Percentiles rank a stretch among this genome's conserved stretches.
These are phyloP conservation scores for Carollia perspicillata DNA, from an alignment of 2,113 vertebrate genomes.

Conservation along the genomic window DNA sequence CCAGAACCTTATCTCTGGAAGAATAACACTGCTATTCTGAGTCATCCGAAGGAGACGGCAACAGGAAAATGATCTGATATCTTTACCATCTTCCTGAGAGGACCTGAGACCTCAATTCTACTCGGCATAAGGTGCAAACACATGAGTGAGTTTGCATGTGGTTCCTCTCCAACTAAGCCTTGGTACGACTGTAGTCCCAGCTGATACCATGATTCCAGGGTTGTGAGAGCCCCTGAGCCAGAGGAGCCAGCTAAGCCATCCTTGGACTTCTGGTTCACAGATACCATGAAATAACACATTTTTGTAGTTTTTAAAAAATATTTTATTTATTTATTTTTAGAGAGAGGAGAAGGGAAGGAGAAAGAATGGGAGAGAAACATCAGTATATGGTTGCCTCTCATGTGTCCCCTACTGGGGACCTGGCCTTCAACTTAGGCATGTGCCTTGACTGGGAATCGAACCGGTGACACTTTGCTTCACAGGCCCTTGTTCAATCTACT, in stretches of 20 bases:
- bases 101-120: background rate
- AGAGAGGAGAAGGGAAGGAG: no score
- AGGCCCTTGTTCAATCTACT: no score
- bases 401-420: no score
- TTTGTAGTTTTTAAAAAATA: background rate
- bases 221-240: background rate
- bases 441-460: no score
- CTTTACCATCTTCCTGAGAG: background rate
- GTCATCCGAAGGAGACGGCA: background rate
- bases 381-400: no score
- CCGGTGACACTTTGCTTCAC: no score
- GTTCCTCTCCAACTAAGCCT: accelerated
- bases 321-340: no score
- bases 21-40: background rate
- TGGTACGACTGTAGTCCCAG: background rate
- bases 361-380: no score
- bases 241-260: background rate
- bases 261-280: background rate
- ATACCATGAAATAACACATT: background rate
- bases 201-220: background rate
- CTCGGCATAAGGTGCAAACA: background rate
- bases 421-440: no score
- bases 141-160: background rate
- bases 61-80: background rate
- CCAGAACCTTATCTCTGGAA: background rate